Conservation (phyloP, 64 coral and sea anemone genomes). For the Pachyseris speciosa region DNA sequence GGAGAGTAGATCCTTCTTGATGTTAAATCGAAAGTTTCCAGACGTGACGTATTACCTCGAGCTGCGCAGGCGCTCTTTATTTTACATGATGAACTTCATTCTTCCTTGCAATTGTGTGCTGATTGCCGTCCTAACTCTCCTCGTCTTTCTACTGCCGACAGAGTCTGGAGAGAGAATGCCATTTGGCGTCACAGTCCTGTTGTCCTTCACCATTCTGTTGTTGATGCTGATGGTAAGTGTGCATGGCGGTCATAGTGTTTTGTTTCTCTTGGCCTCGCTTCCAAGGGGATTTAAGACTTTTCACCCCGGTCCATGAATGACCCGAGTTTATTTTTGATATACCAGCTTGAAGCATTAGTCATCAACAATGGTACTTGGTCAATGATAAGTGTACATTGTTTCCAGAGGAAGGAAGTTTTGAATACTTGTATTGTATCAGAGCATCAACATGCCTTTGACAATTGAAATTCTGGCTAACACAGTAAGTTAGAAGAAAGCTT, state of each 20-base stretch:
- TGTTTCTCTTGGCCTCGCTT: too few species aligned
- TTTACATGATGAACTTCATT: constrained; percentile 98
- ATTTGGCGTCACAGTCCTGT: constrained; percentile 90
- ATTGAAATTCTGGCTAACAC: too few species aligned
- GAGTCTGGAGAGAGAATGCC: constrained; percentile 96
- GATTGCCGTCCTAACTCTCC: constrained; percentile 89
- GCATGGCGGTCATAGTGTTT: not conserved
- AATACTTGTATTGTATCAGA: too few species aligned
- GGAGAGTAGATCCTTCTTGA: constrained; percentile 88
- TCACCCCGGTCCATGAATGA: too few species aligned
- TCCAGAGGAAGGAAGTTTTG: too few species aligned
- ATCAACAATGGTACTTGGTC: too few species aligned
- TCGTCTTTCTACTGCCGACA: constrained; percentile 91
- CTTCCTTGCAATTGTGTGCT: constrained; percentile 91
- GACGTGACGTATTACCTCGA: constrained; percentile 74
- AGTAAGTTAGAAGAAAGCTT: too few species aligned
- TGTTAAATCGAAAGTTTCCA: constrained; percentile 65
- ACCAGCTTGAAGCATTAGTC: too few species aligned
- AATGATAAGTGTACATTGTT: too few species aligned
- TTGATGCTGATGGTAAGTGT: constrained; percentile 87
- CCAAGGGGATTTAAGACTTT: too few species aligned
- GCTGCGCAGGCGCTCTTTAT: constrained; percentile 84
- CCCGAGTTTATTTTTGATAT: too few species aligned
- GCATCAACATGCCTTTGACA: too few species aligned
- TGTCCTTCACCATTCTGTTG: constrained; percentile 96